A percentile compares a stretch with the other conserved stretches of the same genome.
phyloP scores from a whole-genome alignment of 1,140 invertebrate species.

The Potamilus streckersoni region DNA sequence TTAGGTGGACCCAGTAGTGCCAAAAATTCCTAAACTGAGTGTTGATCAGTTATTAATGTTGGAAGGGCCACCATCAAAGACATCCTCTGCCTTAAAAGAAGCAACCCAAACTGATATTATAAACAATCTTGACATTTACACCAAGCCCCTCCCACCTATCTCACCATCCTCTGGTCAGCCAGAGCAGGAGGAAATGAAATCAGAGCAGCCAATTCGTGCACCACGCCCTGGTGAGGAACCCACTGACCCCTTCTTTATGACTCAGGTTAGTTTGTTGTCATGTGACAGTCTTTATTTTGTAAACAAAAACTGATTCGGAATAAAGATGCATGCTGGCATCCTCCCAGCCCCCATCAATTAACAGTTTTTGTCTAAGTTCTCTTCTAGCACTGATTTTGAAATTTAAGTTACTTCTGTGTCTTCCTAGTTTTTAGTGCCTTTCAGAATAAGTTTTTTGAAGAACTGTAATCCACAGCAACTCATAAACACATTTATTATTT shows the following conservation, averaged over 20 bases:
- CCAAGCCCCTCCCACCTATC: conserved; percentile 37
- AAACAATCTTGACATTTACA: conserved; percentile 20
- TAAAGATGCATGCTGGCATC: background rate
- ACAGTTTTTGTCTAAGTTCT: background rate
- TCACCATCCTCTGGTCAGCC: conserved; percentile 10
- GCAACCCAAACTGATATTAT: conserved; percentile 1
- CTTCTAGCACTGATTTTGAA: too few species aligned
- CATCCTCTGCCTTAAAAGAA: conserved; percentile 12
- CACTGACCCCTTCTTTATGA: conserved; percentile 63
- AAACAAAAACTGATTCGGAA: background rate
- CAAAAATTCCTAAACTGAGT: conserved; percentile 57
- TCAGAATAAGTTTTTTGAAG: background rate
- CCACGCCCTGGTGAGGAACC: conserved; percentile 19
- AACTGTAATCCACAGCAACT: background rate
- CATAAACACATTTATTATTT: too few species aligned
- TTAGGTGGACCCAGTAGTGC: conserved; percentile 53
- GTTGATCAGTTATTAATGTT: conserved; percentile 57
- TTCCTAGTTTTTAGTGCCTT: background rate
- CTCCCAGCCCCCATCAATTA: background rate
- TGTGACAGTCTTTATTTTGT: background rate
- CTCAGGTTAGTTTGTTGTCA: conserved; percentile 47
- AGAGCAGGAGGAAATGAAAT: conserved; percentile 18
- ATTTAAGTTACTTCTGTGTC: background rate
- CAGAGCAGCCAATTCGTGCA: conserved; percentile 13
- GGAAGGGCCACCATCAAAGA: conserved; percentile 37